A percentile compares a stretch with the other conserved stretches of the same genome.
Evolutionary conservation across 2,888 invertebrate species (phyloP).

Genomic region (Esperia sulphurella): DNA sequence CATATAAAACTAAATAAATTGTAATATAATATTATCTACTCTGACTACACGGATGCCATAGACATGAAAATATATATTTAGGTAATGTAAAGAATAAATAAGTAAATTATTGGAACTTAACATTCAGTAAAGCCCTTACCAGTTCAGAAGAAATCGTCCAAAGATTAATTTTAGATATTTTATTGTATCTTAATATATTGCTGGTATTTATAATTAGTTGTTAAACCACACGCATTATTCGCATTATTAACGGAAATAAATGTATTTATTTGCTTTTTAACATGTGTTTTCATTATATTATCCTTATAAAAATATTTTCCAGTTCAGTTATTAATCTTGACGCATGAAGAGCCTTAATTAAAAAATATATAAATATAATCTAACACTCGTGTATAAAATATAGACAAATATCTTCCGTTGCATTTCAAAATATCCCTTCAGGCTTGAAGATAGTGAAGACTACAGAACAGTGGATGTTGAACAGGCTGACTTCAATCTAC

Average conservation of each 20-base stretch:
- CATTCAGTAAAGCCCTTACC: conserved; percentile 59
- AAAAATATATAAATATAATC: no score
- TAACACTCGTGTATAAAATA: no score
- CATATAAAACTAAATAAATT: no score
- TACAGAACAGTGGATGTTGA: no score
- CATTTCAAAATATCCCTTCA: no score
- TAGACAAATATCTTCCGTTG: no score
- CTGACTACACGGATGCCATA: background rate
- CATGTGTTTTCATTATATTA: conserved; percentile 24
- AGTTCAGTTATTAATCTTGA: background rate
- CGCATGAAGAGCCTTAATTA: background rate
- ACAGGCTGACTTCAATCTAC: background rate
- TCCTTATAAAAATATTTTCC: background rate
- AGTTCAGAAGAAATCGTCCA: conserved; percentile 70
- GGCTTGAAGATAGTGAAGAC: no score
- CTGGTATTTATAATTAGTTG: conserved; percentile 37
- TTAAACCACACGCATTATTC: conserved; percentile 45
- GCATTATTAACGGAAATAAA: conserved; percentile 43
- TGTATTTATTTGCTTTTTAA: conserved; percentile 46
- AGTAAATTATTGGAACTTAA: conserved; percentile 3
- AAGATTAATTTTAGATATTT: conserved; percentile 47
- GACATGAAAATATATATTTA: no score
- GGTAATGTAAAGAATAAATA: background rate
- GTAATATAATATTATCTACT: no score
- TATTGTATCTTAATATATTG: conserved; percentile 38